Evolutionary conservation across 1,140 invertebrate genomes (phyloP).

Genomic region (Drosophila guanche): DNA sequence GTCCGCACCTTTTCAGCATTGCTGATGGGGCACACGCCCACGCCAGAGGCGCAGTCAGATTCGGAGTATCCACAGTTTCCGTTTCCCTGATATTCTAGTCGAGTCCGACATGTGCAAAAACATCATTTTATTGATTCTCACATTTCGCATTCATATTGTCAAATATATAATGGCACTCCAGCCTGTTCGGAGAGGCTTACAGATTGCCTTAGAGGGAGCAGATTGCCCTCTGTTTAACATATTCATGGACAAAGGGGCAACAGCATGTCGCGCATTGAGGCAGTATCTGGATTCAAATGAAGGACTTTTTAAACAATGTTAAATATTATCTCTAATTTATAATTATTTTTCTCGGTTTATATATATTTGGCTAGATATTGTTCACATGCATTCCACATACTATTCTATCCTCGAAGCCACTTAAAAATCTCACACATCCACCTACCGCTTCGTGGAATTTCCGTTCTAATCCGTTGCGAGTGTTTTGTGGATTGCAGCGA

Average conservation of each 20-base stretch:
- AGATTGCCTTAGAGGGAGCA: too few species aligned
- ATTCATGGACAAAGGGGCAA: not conserved
- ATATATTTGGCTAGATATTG: too few species aligned
- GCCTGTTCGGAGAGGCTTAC: not conserved
- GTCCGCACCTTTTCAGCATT: not conserved
- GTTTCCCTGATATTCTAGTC: slow-evolving; percentile 36
- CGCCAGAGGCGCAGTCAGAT: not conserved
- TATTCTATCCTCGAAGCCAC: too few species aligned
- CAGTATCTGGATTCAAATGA: too few species aligned
- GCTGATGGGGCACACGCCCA: not conserved
- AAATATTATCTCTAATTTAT: too few species aligned
- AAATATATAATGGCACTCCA: slow-evolving; percentile 23
- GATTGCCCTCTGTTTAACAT: slow-evolving; percentile 29
- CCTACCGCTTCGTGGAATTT: too few species aligned
- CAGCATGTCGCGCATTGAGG: not conserved
- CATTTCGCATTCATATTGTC: slow-evolving; percentile 40
- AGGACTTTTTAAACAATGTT: too few species aligned
- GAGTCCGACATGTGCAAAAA: slow-evolving; percentile 23
- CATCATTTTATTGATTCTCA: slow-evolving; percentile 48
- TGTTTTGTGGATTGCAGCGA: not conserved
- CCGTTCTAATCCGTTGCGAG: too few species aligned
- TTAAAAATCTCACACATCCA: too few species aligned
- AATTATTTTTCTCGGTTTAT: too few species aligned
- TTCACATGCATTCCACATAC: too few species aligned
- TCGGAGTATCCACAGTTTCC: slow-evolving; percentile 14